A percentile compares a stretch with the other conserved stretches of the same genome.
Evolutionary conservation across 2,888 invertebrate genomes (phyloP).

Genomic region (Trisateles emortualis): DNA sequence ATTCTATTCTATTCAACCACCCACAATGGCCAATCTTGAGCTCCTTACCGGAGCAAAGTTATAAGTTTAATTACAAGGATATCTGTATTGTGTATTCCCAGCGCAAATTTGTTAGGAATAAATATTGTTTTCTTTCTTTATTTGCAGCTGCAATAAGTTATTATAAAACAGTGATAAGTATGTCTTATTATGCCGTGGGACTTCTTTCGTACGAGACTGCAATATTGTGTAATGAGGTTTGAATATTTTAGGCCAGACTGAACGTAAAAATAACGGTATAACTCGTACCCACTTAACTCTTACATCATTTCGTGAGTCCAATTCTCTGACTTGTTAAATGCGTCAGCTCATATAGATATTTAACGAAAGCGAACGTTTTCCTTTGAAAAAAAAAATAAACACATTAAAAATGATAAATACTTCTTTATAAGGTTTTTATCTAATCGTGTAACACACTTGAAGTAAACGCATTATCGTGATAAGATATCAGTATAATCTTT

Average conservation of each 20-base stretch:
- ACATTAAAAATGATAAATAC: conserved; percentile 39
- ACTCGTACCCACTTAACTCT: conserved; percentile 7
- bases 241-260: conserved; percentile 39
- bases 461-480: conserved; percentile 61
- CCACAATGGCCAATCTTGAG: no score
- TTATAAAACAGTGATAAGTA: no score
- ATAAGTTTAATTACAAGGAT: no score
- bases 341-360: conserved; percentile 15
- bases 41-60: no score
- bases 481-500: conserved; percentile 60
- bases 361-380: conserved; percentile 16
- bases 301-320: conserved; percentile 9
- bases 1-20: no score
- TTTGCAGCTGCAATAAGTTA: no score
- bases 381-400: conserved; percentile 23
- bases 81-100: no score
- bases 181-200: background rate
- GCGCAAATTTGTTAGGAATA: no score
- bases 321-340: background rate
- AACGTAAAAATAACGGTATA: conserved; percentile 14
- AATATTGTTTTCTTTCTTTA: no score
- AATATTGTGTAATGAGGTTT: conserved; percentile 59
- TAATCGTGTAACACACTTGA: conserved; percentile 56
- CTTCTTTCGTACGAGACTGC: background rate
- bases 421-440: conserved; percentile 57